Conservation (phyloP, 2,888 invertebrate species). For the Dugesia japonica region DNA sequence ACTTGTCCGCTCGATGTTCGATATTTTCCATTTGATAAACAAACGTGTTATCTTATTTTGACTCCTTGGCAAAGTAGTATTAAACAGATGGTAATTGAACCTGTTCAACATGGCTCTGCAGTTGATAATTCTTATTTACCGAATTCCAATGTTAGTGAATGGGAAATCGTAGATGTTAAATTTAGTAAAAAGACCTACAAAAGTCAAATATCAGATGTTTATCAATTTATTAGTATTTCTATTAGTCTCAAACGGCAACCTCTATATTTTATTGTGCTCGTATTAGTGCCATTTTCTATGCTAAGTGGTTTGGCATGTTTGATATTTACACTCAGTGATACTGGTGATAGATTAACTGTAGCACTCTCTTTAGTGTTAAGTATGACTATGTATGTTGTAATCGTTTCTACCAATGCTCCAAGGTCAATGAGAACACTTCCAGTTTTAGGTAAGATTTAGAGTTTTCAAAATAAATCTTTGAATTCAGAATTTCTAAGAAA, state of each 20-base stretch:
- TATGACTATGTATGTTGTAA: constrained; percentile 34
- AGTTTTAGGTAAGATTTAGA: constrained; percentile 31
- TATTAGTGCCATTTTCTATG: constrained; percentile 34
- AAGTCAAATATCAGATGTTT: background rate
- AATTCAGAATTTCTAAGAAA: too few relatives aligned
- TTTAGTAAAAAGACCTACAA: constrained; percentile 27
- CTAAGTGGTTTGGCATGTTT: constrained; percentile 31
- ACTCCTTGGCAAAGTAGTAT: constrained; percentile 26
- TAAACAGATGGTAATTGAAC: constrained; percentile 10
- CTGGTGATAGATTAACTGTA: constrained; percentile 32
- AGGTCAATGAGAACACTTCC: constrained; percentile 33
- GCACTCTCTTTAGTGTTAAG: constrained; percentile 30
- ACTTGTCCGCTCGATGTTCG: constrained; percentile 33
- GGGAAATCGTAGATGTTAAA: constrained; percentile 29
- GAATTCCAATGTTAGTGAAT: constrained; percentile 33
- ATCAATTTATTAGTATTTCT: constrained; percentile 29
- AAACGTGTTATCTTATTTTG: constrained; percentile 29
- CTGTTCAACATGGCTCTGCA: background rate
- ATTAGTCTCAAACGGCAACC: constrained; percentile 32
- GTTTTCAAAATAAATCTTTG: too few relatives aligned
- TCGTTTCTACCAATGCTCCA: constrained; percentile 33
- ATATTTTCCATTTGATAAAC: constrained; percentile 29
- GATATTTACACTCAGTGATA: constrained; percentile 33
- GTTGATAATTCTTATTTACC: constrained; percentile 31
- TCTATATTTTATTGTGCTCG: constrained; percentile 32